Conservation (phyloP, 2,888 invertebrate species). For the Euzophera pinguis region DNA sequence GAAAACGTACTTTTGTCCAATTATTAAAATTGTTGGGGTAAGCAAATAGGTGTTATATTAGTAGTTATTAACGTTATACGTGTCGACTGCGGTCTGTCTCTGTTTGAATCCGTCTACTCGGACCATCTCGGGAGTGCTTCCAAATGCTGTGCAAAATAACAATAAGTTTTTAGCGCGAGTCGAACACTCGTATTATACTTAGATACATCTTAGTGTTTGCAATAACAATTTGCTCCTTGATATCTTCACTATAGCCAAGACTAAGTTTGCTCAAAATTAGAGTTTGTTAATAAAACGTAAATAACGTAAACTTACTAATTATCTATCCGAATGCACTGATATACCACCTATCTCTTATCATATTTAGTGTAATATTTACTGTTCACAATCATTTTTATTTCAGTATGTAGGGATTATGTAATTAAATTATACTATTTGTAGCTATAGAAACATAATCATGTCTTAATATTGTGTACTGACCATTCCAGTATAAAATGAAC, state of each 20-base stretch:
- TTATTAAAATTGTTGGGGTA: slow-evolving; percentile 16
- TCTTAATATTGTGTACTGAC: neutral
- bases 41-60: slow-evolving; percentile 57
- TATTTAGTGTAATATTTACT: neutral
- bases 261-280: slow-evolving; percentile 23
- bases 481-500: neutral
- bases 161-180: slow-evolving; percentile 28
- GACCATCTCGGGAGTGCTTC: slow-evolving; percentile 36
- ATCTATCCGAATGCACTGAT: slow-evolving; percentile 30
- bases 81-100: slow-evolving; percentile 8
- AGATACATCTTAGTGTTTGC: slow-evolving; percentile 12
- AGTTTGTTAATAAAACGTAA: neutral
- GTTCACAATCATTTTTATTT: neutral
- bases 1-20: neutral
- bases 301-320: slow-evolving; percentile 12
- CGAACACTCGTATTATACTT: slow-evolving; percentile 8
- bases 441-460: neutral
- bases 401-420: neutral
- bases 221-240: slow-evolving; percentile 11
- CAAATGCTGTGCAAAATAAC: slow-evolving; percentile 42
- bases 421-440: neutral
- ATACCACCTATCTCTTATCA: slow-evolving; percentile 39
- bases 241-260: slow-evolving; percentile 16
- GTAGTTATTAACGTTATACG: slow-evolving; percentile 22
- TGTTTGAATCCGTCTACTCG: slow-evolving; percentile 14